Base-by-base conservation (phyloP, 2,888 invertebrate genomes). In the Thecocarcelia acutangulata region DNA sequence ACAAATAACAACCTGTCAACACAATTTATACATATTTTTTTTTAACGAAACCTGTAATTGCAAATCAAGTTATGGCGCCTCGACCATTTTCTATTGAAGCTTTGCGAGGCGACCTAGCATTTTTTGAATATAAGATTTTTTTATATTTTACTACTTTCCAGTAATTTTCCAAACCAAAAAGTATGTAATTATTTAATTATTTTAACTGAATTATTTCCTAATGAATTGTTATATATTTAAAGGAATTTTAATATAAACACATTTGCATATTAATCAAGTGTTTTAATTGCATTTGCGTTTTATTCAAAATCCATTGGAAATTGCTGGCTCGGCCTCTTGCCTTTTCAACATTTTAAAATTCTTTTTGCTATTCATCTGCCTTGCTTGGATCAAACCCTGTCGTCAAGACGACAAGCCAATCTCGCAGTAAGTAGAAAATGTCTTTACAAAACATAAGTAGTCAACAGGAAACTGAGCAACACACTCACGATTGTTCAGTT, bases 371-470 rank as follows among this genome's bases (percentile, higher is more conserved):
- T 24, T 52, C 50, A 52, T 19, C 12, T 19, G 21, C n/a, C 12
- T 15, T 54, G 21, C 56, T 37, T 17, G 56, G 33, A 37, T 52
- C 21, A 21, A 17, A 2, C 19, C 19, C 50, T 50, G 24, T 52
- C 50, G 3, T 24, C 50, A 24, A 12, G 13, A 24, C 13, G 13
- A 42, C 19, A 21, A 37, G 42, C 58, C 21, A 59, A 59, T 59
- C 58, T 59, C 40, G 19, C 15, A 56, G 56, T 56, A 56, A 56
- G 56, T 56, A 48, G n/a, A 40, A 50, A 63, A 52, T 58, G 13
- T 17, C 33, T 68, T 61, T 17, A n/a, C 24, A 12, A 13, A 54
- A 24, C 42, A 12, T 58, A 19, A 11, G 15, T 9, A 3, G 40
- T 37, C 19, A 56, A 37, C 44, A 44, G 17, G 24, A 46, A 28